Base-by-base conservation (phyloP, 1,140 invertebrate species). In the Meloidogyne floridensis region DNA sequence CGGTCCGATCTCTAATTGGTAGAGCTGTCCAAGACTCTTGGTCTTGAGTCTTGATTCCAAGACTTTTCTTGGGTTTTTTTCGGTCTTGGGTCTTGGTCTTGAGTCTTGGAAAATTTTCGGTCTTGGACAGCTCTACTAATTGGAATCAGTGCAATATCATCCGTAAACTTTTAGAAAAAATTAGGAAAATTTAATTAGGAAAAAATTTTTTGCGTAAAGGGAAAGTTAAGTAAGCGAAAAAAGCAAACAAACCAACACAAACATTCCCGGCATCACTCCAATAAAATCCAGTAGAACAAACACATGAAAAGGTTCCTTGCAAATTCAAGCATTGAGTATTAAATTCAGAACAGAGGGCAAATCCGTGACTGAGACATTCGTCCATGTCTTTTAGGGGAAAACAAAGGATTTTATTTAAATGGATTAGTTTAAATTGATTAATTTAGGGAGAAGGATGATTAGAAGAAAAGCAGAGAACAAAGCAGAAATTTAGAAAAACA, bases 321-420 rank as follows among this genome's bases (percentile, higher is more conserved):
- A 54, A 53, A 82, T 85, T 85, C 54, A 85, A 47, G 65, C 84
- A 85, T 74, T 87, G 84, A 8, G 81, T 86, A 75, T 85, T 85
- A 18, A 81, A 70, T 71, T 83, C 72, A 9, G 77, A 51, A 85
- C 84, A 87, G 18, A 87, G 73, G 11, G n/a, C 20, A 71, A 59
- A 51, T 7, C 72, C 79, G 81, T 47, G 47, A 10, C 13, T 53
- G 43, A 69, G 43, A 53, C 84, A 85, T 74, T 85, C 84, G 53
- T 85, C 82, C 4, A 86, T 56, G 51, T 85, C 84, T 65, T 20
- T 78, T 10, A 32, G 79, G 15, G 79, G 4, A 43, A 69, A 82
- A 42, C 10, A 8, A 70, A 42, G 9, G 43, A 53, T 7, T 51
- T 15, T 65, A 7, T 47, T 77, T 20, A 9, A 75, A n/a, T 76